phyloP scores from a whole-genome alignment of 2,888 invertebrate species.

The Acanthosepion esculentum region DNA sequence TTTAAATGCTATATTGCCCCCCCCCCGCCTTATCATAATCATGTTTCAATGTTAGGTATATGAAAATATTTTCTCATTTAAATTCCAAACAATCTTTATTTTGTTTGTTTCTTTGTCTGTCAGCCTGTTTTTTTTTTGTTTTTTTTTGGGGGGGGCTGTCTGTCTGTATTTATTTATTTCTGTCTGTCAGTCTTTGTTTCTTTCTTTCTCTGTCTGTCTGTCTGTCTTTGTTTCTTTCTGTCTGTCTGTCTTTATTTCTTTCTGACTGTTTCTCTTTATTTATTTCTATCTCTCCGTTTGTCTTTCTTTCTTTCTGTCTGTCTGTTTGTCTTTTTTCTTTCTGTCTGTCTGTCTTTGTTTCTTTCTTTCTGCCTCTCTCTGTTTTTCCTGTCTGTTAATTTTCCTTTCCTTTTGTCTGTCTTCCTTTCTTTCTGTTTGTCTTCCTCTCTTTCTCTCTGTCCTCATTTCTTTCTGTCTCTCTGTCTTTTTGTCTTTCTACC shows the following conservation, averaged over 20 bases:
- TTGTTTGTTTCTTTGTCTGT: too few relatives aligned
- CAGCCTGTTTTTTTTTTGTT: neutral
- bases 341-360: neutral
- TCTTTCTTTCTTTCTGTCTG: too few relatives aligned
- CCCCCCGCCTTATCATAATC: too few relatives aligned
- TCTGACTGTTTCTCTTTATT: neutral
- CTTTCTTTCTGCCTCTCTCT: neutral
- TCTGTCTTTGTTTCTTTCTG: neutral
- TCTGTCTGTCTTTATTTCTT: too few relatives aligned
- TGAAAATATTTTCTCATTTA: too few relatives aligned
- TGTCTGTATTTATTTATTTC: neutral
- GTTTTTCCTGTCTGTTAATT: too few relatives aligned
- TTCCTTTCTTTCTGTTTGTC: neutral
- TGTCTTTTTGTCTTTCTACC: neutral
- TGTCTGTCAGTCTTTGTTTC: too few relatives aligned
- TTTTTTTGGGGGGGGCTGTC: neutral
- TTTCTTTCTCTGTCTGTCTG: too few relatives aligned
- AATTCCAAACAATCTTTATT: too few relatives aligned
- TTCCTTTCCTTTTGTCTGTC: neutral
- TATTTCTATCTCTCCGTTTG: neutral
- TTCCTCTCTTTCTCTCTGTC: neutral
- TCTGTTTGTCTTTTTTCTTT: too few relatives aligned
- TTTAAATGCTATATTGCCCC: too few relatives aligned
- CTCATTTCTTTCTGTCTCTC: neutral
- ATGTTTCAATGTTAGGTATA: too few relatives aligned